phyloP scores from a whole-genome alignment of 2,113 vertebrate genomes.

The Sebastes fasciatus region DNA sequence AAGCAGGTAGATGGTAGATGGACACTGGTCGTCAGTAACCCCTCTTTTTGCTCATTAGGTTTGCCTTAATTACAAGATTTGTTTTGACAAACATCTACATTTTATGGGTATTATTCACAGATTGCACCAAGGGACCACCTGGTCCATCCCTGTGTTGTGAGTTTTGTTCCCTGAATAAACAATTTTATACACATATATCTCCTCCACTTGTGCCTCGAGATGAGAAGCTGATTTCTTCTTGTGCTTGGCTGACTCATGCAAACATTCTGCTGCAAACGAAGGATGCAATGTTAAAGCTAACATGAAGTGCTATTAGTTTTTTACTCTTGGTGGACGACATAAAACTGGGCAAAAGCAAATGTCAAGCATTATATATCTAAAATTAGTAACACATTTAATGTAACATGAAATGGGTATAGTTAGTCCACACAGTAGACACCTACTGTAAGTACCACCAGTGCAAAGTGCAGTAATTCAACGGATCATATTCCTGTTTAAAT shows the following conservation, averaged over 20 bases:
- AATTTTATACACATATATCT: conserved; percentile 45
- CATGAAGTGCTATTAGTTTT: conserved; percentile 41
- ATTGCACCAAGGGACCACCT: conserved; percentile 71
- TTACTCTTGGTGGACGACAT: conserved; percentile 6
- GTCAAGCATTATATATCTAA: conserved; percentile 23
- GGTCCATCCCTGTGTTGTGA: conserved; percentile 74
- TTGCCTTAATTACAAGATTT: conserved; percentile 36
- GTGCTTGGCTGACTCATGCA: conserved; percentile 70
- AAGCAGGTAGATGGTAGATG: conserved; percentile 60
- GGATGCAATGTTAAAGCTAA: conserved; percentile 59
- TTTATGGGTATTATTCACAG: conserved; percentile 65
- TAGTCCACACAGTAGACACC: conserved; percentile 45
- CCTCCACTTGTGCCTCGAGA: conserved; percentile 46
- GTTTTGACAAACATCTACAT: conserved; percentile 59
- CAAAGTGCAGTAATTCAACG: conserved; percentile 69
- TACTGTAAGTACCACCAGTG: conserved; percentile 53
- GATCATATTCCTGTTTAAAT: conserved; percentile 41
- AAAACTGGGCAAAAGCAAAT: conserved; percentile 46
- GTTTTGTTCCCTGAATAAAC: conserved; percentile 75
- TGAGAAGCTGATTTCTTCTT: conserved; percentile 58
- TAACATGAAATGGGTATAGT: conserved; percentile 29
- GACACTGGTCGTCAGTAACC: conserved; percentile 39
- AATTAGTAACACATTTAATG: conserved; percentile 42
- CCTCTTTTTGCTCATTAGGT: conserved; percentile 45
- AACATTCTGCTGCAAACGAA: conserved; percentile 59